These are phyloP conservation scores for Drosophila jambulina DNA, from an alignment of 1,140 invertebrate species.

Conservation along the genomic window DNA sequence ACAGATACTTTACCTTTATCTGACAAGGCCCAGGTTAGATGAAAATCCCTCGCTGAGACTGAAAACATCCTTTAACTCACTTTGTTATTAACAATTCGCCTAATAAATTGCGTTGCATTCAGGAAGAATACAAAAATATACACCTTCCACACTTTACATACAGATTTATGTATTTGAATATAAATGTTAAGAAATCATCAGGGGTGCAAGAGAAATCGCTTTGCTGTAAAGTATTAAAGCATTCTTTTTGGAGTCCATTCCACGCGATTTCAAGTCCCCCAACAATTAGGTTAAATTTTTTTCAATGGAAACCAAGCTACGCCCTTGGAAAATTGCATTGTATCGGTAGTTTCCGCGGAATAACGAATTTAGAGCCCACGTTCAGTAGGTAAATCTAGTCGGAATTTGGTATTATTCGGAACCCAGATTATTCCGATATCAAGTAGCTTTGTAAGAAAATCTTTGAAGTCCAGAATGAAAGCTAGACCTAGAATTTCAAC, in stretches of 20 bases:
- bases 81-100: neutral
- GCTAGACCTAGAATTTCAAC: neutral
- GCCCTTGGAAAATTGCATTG: no score
- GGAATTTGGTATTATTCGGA: neutral
- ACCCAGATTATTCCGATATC: neutral
- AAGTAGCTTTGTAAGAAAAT: neutral
- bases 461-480: no score
- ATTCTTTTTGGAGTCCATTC: no score
- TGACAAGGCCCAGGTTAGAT: neutral
- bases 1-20: neutral
- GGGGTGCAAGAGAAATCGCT: neutral
- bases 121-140: no score
- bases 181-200: neutral
- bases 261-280: neutral
- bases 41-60: constrained; percentile 8
- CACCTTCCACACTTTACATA: neutral
- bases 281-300: neutral
- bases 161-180: neutral
- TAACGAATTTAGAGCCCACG: neutral
- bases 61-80: neutral
- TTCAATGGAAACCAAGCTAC: neutral
- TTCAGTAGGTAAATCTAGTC: neutral
- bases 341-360: no score
- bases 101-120: neutral
- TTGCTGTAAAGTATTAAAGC: neutral